Evolutionary conservation across 2,797 vertebrate species (phyloP).

Genomic region (Arremon brunneinucha): DNA sequence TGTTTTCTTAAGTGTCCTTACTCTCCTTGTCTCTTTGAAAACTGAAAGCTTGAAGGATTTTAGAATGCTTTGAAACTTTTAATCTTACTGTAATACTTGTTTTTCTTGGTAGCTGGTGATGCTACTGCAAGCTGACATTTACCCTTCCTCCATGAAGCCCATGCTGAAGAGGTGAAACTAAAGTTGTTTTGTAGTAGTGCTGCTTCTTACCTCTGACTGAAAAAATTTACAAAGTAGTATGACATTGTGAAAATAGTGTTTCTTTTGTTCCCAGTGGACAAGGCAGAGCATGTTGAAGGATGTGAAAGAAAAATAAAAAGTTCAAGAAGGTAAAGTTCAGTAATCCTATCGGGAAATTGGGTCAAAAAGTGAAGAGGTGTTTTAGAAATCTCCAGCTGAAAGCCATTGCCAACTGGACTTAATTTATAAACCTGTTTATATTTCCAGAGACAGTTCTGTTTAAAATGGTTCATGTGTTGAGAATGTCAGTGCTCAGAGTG

Average conservation of each 20-base stretch:
- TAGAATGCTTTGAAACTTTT: neutral
- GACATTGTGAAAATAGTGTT: neutral
- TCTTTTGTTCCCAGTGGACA: neutral
- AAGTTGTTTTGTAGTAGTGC: neutral
- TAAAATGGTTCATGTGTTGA: neutral
- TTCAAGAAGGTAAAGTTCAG: neutral
- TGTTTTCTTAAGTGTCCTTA: neutral
- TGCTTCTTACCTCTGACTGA: neutral
- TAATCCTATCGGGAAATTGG: neutral
- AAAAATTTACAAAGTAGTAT: neutral
- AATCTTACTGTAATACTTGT: neutral
- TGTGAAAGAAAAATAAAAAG: conserved; percentile 11
- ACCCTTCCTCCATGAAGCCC: neutral
- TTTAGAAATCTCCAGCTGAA: neutral
- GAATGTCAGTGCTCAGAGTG: neutral
- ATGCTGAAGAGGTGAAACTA: neutral
- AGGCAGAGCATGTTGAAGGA: neutral
- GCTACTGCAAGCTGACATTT: neutral
- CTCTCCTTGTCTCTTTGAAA: neutral
- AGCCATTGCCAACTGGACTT: neutral
- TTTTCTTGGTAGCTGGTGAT: neutral
- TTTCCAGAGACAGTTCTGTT: neutral
- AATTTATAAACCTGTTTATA: neutral
- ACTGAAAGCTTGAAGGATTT: neutral
- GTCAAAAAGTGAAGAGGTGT: neutral